phyloP scores from a whole-genome alignment of 2,113 vertebrate species.

The Epinephelus cyanopodus region DNA sequence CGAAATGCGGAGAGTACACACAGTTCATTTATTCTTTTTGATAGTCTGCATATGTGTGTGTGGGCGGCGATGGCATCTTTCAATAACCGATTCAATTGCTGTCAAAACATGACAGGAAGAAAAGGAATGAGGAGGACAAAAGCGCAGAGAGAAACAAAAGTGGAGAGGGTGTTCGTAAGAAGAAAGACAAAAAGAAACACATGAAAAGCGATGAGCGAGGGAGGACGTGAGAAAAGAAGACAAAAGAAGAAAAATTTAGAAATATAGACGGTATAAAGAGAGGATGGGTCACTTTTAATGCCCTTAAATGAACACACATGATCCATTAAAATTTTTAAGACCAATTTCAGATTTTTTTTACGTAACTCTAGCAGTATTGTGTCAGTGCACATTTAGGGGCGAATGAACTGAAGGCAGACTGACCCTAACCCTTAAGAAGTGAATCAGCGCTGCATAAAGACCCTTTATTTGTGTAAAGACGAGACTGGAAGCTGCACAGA shows the following conservation, averaged over 20 bases:
- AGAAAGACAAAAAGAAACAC: conserved; percentile 39
- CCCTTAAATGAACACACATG: neutral
- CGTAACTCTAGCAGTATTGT: neutral
- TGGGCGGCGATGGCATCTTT: conserved; percentile 48
- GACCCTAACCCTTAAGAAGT: conserved; percentile 24
- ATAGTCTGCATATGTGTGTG: conserved; percentile 33
- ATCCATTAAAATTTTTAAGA: neutral
- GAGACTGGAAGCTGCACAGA: conserved; percentile 51
- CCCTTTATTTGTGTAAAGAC: conserved; percentile 49
- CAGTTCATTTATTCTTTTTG: conserved; percentile 67
- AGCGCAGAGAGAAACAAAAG: conserved; percentile 47
- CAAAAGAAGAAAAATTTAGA: neutral
- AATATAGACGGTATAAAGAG: conserved; percentile 4
- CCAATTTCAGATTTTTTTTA: neutral
- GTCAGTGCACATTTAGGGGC: neutral
- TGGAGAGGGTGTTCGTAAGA: conserved; percentile 28
- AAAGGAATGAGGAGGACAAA: conserved; percentile 21
- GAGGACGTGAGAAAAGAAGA: conserved; percentile 21
- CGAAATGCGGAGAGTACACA: conserved; percentile 39
- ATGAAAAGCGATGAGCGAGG: conserved; percentile 34
- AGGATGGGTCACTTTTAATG: neutral
- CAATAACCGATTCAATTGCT: conserved; percentile 54
- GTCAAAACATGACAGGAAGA: conserved; percentile 57
- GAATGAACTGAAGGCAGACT: conserved; percentile 19
- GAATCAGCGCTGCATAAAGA: conserved; percentile 34